Conservation (phyloP, 2,797 vertebrate species). For the Dicrostonyx torquatus region DNA sequence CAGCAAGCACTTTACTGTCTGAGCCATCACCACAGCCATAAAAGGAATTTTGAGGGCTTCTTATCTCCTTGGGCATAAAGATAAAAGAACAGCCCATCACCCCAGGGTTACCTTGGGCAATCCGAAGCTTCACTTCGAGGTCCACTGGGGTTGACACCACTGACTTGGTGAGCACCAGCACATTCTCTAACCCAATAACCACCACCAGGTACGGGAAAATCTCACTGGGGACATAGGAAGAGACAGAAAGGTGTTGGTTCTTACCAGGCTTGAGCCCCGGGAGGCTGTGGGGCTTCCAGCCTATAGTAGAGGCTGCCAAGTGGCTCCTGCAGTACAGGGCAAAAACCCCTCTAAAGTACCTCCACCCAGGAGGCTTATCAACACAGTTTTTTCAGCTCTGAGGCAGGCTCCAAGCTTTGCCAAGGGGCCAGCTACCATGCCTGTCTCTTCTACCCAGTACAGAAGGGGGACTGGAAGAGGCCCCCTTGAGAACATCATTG, state of each 20-base stretch:
- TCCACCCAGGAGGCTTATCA: background rate
- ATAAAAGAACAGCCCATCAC: too few relatives aligned
- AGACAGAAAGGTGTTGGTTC: background rate
- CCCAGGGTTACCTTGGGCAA: constrained; percentile 92
- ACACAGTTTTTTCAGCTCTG: background rate
- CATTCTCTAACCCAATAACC: constrained; percentile 98
- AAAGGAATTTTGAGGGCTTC: background rate
- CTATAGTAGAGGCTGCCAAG: background rate
- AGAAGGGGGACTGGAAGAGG: too few relatives aligned
- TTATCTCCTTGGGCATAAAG: background rate
- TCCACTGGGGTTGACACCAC: constrained; percentile 98
- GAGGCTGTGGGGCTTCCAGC: background rate
- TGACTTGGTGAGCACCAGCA: constrained; percentile 97
- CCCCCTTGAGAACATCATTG: too few relatives aligned
- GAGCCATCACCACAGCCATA: background rate
- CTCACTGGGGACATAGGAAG: constrained; percentile 87
- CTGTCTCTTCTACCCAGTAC: background rate
- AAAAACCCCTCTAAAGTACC: background rate
- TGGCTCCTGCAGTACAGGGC: background rate
- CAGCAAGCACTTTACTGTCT: background rate
- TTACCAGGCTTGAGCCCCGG: background rate
- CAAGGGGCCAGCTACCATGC: background rate
- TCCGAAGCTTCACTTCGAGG: constrained; percentile 97
- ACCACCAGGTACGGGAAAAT: constrained; percentile 99
- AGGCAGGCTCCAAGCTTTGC: background rate